Percentiles rank a stretch among this genome's conserved stretches.
Evolutionary conservation across 2,113 vertebrate species (phyloP).

Genomic region (Daubentonia madagascariensis): DNA sequence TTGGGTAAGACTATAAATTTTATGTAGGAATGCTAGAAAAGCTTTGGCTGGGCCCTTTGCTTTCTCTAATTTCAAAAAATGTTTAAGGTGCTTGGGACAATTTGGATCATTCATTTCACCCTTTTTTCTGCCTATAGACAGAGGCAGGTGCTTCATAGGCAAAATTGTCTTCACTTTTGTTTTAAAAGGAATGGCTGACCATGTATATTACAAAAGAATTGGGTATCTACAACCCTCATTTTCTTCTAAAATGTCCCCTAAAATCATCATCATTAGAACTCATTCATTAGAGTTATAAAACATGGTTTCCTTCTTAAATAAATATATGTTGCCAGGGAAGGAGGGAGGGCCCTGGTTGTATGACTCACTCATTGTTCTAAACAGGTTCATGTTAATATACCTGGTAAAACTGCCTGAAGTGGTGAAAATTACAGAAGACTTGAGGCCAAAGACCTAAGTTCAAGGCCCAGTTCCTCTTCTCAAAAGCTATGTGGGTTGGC

Average conservation of each 20-base stretch:
- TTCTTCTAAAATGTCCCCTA: conserved; percentile 1
- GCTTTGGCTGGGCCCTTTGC: conserved; percentile 6
- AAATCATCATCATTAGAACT: background rate
- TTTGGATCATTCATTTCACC: background rate
- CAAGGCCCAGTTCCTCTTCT: background rate
- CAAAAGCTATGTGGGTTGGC: background rate
- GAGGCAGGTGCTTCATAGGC: background rate
- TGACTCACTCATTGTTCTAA: background rate
- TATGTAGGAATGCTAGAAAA: conserved; percentile 52
- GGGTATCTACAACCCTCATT: background rate
- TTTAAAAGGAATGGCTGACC: background rate
- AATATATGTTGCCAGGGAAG: background rate
- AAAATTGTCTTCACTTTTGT: background rate
- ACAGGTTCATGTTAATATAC: background rate
- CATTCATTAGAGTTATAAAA: background rate
- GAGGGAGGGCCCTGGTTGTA: background rate
- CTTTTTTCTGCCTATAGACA: background rate
- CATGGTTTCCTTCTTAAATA: background rate
- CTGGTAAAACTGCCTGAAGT: background rate
- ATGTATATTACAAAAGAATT: background rate
- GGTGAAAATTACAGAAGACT: background rate
- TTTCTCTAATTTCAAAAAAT: conserved; percentile 33
- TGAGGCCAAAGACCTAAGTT: background rate
- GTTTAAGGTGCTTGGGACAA: background rate
- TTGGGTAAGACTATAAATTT: conserved; percentile 68